Evolutionary conservation across 2,888 invertebrate genomes (phyloP), one percentile per base, ranked within the genome.

Genomic region (Folsomia manolachei): DNA sequence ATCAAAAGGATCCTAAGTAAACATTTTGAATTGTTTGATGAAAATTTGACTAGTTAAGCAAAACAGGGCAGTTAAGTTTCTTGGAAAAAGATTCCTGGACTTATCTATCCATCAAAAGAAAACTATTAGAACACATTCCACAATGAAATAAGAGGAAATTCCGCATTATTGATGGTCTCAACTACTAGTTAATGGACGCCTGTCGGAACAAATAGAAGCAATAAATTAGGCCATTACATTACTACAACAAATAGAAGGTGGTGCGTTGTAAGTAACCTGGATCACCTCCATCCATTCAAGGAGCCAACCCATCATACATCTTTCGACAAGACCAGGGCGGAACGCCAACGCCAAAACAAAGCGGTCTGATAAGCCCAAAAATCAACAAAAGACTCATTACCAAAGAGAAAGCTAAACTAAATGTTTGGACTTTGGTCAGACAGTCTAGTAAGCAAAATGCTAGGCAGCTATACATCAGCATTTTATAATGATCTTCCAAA

Each of bases 191-290:
- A 67, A 67, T 67, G 67, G 67, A 67, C 26, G 56, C 26, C 60
- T 39, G 65, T 25, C 67, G 67, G 56, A n/a, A 56, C 51, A 24
- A 51, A 66, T 66, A 66, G 51, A 66, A 39, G 67, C 27, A 19
- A 67, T 67, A 67, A 67, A 67, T 67, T 67, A 67, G 67, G 60
- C 67, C 67, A 67, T 67, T 67, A 67, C 26, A 67, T 23, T 23
- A 56, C 11, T 56, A 56, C 56, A 56, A 56, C 56, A 56, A 56
- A 56, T 56, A 56, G 56, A 56, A 7, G 19, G 56, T 56, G 21
- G 56, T 56, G 11, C n/a, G 56, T 7, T 18, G 4, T 19, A 51
- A 56, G 56, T 14, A 7, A 56, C 18, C 21, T 14, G 7, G 4
- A 4, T 4, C 56, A 56, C 21, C 56, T 21, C 21, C 19, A 56